Evolutionary conservation across 2,797 vertebrate genomes (phyloP).

Genomic region (Somateria mollissima): DNA sequence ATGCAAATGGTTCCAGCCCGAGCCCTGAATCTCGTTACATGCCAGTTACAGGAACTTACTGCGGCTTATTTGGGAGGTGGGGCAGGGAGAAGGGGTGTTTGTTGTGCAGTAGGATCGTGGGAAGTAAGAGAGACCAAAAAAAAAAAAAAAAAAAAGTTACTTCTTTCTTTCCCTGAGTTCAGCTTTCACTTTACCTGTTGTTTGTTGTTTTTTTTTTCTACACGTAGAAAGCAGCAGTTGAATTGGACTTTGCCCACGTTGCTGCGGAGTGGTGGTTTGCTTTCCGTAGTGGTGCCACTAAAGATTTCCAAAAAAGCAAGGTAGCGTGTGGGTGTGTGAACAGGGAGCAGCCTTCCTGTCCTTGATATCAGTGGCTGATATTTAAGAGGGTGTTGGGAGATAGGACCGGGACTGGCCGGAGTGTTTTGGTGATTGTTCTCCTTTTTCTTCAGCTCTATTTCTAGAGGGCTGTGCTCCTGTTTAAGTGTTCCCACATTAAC

Average conservation of each 20-base stretch:
- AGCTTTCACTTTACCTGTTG: neutral
- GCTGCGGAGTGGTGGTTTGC: neutral
- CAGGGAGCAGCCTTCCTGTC: neutral
- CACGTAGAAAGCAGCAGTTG: neutral
- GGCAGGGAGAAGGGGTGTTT: neutral
- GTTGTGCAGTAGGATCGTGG: rapidly evolving
- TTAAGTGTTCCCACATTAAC: neutral
- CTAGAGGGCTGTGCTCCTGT: neutral
- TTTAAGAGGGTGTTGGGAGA: neutral
- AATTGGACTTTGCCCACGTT: slow-evolving; percentile 8
- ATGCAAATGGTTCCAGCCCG: neutral
- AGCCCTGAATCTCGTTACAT: neutral
- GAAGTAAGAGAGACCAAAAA: neutral
- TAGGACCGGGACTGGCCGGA: neutral
- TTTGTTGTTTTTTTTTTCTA: neutral
- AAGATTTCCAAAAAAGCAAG: neutral
- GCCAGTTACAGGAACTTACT: neutral
- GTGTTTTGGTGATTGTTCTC: neutral
- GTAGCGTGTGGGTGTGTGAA: neutral
- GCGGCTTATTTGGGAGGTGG: neutral
- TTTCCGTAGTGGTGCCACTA: neutral
- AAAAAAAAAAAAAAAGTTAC: neutral
- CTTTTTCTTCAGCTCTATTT: neutral
- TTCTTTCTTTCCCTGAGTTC: neutral
- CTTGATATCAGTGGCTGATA: neutral